A percentile compares a stretch with the other conserved stretches of the same genome.
Conservation (phyloP, 2,113 vertebrate genomes). For the Coptodon rendalli region DNA sequence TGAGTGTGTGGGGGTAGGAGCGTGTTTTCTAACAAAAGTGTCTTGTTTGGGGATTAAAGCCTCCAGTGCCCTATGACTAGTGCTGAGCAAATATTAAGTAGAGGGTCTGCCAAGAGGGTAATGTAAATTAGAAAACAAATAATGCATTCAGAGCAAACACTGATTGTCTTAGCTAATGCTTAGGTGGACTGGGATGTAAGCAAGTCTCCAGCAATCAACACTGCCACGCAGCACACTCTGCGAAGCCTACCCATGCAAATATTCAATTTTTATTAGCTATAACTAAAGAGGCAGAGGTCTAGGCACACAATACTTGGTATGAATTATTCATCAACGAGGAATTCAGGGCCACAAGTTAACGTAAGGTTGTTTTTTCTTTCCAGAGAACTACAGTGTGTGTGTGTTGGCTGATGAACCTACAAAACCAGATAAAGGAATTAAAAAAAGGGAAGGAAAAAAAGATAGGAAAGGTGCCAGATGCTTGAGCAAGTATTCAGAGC, state of each 20-base stretch:
- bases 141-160: not conserved
- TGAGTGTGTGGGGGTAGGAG: not conserved
- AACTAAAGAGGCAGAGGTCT: not conserved
- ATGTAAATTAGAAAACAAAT: not conserved
- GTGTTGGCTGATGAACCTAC: not conserved
- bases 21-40: constrained; percentile 5
- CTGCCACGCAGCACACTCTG: not conserved
- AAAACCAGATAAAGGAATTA: not conserved
- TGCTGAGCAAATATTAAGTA: constrained; percentile 10
- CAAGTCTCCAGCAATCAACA: not conserved
- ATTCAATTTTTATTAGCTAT: not conserved
- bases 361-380: not conserved
- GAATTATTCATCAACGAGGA: not conserved
- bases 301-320: not conserved
- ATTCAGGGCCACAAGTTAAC: not conserved
- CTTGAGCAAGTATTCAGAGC: not conserved
- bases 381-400: not conserved
- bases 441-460: no score
- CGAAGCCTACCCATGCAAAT: not conserved
- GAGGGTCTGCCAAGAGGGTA: not conserved
- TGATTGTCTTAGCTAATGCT: not conserved
- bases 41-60: constrained; percentile 56
- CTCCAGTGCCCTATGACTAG: not conserved
- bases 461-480: not conserved
- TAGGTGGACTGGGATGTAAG: not conserved